A percentile compares a stretch with the other conserved stretches of the same genome.
Evolutionary conservation across 53 echinoderm and acorn worm genomes (phyloP).

Genomic region (Hippasteria phrygiana): DNA sequence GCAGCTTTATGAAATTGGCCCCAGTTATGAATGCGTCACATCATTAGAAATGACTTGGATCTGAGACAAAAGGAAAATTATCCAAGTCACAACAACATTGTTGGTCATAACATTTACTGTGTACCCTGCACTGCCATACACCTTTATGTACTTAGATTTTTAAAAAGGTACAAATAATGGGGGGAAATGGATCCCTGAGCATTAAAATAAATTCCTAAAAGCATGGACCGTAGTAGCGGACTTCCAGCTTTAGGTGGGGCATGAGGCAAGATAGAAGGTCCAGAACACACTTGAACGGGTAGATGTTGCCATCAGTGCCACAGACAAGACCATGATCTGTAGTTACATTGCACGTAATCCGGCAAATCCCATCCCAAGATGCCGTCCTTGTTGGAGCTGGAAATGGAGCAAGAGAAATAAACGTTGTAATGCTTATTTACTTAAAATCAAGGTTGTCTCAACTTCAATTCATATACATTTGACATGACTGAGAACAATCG

Average conservation of each 20-base stretch:
- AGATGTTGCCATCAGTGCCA: constrained; percentile 46
- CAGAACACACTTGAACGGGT: constrained; percentile 46
- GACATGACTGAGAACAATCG: no score
- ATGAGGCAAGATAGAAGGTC: constrained; percentile 45
- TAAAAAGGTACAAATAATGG: no score
- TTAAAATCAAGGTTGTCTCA: no score
- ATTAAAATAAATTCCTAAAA: neutral
- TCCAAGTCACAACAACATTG: no score
- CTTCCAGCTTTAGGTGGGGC: constrained; percentile 25
- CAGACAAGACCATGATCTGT: constrained; percentile 50
- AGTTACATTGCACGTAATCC: constrained; percentile 30
- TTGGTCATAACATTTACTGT: no score
- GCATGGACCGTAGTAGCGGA: constrained; percentile 23
- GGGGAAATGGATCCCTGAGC: neutral
- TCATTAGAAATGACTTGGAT: no score
- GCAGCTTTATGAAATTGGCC: no score
- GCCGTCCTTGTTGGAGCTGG: neutral
- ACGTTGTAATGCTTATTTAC: neutral
- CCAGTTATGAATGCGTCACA: no score
- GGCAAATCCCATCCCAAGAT: constrained; percentile 15
- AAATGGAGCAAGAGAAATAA: neutral
- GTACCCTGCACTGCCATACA: no score
- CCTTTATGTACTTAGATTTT: no score
- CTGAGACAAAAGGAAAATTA: no score
- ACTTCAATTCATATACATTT: no score